Base-by-base conservation (phyloP, 2,888 invertebrate genomes). In the Stenurella melanura region DNA sequence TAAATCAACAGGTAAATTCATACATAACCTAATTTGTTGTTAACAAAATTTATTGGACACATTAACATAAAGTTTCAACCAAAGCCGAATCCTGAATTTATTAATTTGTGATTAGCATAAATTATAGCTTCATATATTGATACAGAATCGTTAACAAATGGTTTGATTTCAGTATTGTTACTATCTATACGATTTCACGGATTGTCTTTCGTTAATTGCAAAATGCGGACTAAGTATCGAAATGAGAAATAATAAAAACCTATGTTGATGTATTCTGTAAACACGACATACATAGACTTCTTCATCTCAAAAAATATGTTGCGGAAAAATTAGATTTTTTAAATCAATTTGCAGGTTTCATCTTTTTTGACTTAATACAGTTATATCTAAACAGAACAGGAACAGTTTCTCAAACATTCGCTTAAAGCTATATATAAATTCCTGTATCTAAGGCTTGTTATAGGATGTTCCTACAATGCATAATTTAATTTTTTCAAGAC, bases 21-120 rank as follows among this genome's bases (percentile, higher is more conserved):
- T n/a, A 50, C 50, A 50, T 6, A 50, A 50, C 50, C 50, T 50
- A 50, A 50, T 50, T 50, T 50, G 50, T 50, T 50, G 5, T 34
- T 50, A 50, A n/a, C 50, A 50, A 12, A n/a, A 15, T 50, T 50
- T 50, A 50, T 50, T 50, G n/a, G 50, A 6, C 4, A 15, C 50
- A 50, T 50, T 50, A 50, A 15, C 50, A 50, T 50, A 50, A 50
- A 50, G 50, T 50, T 50, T 50, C n/a, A 50, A 50, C n/a, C n/a
- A 50, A 50, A 42, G n/a, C 6, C 50, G 3, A n/a, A 50, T 50
- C 50, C 4, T 15, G 15, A 50, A 50, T 50, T 50, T 50, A 50
- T 50, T 50, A 50, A 50, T 50, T 50, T 50, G 50, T n/a, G 15
- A 50, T 50, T 50, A 50, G 12, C 50, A 50, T 50, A 50, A 50